Evolutionary conservation across 1,140 invertebrate species (phyloP).

Genomic region (Drosophila dunni): DNA sequence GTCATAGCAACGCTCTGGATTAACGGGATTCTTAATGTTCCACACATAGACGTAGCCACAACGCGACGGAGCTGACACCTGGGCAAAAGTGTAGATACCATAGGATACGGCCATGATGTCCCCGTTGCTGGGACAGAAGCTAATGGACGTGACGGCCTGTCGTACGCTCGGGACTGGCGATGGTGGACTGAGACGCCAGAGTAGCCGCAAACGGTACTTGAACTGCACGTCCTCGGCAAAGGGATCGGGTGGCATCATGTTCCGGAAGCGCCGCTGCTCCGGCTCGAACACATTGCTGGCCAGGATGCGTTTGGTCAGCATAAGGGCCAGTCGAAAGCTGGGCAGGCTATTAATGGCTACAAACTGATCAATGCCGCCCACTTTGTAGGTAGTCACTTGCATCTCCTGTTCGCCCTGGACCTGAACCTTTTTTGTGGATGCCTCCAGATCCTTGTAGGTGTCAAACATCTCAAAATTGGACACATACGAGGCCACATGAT

Average conservation of each 20-base stretch:
- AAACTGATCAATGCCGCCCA: constrained; percentile 76
- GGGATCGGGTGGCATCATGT: constrained; percentile 87
- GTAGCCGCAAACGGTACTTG: constrained; percentile 87
- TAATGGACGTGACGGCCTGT: constrained; percentile 86
- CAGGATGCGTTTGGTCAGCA: constrained; percentile 88
- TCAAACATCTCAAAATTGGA: constrained; percentile 91
- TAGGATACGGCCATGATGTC: constrained; percentile 90
- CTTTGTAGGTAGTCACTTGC: constrained; percentile 78
- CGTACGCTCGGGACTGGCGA: neutral
- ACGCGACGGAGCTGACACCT: constrained; percentile 9
- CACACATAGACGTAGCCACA: constrained; percentile 88
- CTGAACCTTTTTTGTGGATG: constrained; percentile 78
- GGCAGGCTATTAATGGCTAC: constrained; percentile 78
- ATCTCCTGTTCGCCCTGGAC: constrained; percentile 84
- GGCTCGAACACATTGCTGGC: constrained; percentile 88
- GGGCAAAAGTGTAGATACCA: constrained; percentile 86
- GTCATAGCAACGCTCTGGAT: constrained; percentile 90
- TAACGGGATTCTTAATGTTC: constrained; percentile 94
- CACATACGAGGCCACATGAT: constrained; percentile 87
- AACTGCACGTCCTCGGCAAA: constrained; percentile 87
- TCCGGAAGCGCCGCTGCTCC: constrained; percentile 88
- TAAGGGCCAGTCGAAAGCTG: constrained; percentile 87
- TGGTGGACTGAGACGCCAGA: constrained; percentile 87
- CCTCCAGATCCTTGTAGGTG: constrained; percentile 86
- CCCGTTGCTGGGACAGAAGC: constrained; percentile 88